Evolutionary conservation across 1,140 invertebrate species (phyloP).

Genomic region (Battus philenor): DNA sequence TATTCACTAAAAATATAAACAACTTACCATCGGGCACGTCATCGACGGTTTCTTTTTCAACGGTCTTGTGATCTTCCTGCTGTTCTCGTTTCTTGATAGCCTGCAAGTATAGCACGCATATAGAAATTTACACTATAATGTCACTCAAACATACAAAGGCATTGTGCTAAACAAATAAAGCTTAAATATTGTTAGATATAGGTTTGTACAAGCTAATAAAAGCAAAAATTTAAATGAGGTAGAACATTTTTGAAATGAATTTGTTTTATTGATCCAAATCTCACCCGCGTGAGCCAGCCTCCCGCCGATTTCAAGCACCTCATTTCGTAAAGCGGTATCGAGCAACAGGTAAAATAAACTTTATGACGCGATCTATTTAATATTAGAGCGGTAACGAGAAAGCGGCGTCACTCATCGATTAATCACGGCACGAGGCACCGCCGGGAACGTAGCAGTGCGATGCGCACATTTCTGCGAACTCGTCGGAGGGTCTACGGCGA

Average conservation of each 20-base stretch:
- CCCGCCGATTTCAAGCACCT: conserved; percentile 67
- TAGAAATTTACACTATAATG: too few species aligned
- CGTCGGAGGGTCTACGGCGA: conserved; percentile 55
- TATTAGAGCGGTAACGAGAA: conserved; percentile 41
- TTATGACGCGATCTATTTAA: conserved; percentile 32
- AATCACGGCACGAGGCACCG: conserved; percentile 50
- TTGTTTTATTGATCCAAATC: conserved; percentile 32
- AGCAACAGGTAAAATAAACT: conserved; percentile 20
- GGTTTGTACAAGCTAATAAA: too few species aligned
- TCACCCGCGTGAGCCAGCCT: conserved; percentile 69
- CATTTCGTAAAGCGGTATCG: conserved; percentile 56
- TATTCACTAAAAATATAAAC: too few species aligned
- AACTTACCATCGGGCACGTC: conserved; percentile 63
- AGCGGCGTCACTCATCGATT: conserved; percentile 56
- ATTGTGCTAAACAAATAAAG: neutral
- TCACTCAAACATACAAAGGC: neutral
- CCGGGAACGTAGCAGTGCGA: conserved; percentile 35
- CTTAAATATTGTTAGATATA: too few species aligned
- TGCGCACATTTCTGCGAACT: conserved; percentile 60
- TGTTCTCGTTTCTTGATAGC: conserved; percentile 68
- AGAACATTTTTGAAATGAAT: too few species aligned
- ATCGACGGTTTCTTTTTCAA: conserved; percentile 51
- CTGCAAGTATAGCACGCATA: conserved; percentile 39
- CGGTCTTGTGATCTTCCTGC: conserved; percentile 54
- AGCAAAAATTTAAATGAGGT: too few species aligned